Base-by-base conservation (phyloP, 2,888 invertebrate species). In the Zonitis immaculata region DNA sequence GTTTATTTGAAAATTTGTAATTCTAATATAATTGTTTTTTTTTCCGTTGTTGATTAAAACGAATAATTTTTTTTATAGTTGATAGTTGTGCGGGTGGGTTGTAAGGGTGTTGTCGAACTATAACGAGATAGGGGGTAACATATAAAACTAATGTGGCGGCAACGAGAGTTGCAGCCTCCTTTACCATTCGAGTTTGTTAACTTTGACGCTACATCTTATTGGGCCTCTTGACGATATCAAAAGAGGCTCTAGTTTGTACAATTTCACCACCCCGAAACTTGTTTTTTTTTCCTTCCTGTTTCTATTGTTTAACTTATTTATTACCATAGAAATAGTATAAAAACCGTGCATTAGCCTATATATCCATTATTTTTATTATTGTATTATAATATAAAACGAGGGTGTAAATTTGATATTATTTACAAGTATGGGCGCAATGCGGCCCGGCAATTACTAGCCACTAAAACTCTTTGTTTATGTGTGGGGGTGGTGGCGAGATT, bases 391-490 rank as follows among this genome's bases (percentile, higher is more conserved):
- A n/a, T 47, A 43, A 46, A 43, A 49, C 47, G 11, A 35, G 50
- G 14, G 54, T 54, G 47, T 47, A 50, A 54, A 54, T 54, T 49
- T 35, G 42, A 49, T 46, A 49, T 35, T 35, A n/a, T n/a, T n/a
- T 32, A 14, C 32, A 14, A 32, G 35, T 35, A 16, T 35, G 16
- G 43, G 49, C 50, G 54, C 50, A 50, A 20, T 54, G 54, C 54
- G 50, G 35, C 49, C 46, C 30, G 49, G 50, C 47, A 54, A 54
- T 54, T 54, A 54, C 50, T 49, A 47, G 50, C 43, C 47, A 50
- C 49, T 54, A 54, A 54, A 54, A 54, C 49, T 28, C 45, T 30
- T 45, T 50, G 54, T 54, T 54, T 54, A 54, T 54, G 54, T 35
- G 54, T 20, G n/a, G 20, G 6, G 11, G 39, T 8, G 11, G 39